Percentiles rank a stretch among this genome's conserved stretches.
Conservation (phyloP, 2,888 invertebrate genomes). For the Melipona beecheii region DNA sequence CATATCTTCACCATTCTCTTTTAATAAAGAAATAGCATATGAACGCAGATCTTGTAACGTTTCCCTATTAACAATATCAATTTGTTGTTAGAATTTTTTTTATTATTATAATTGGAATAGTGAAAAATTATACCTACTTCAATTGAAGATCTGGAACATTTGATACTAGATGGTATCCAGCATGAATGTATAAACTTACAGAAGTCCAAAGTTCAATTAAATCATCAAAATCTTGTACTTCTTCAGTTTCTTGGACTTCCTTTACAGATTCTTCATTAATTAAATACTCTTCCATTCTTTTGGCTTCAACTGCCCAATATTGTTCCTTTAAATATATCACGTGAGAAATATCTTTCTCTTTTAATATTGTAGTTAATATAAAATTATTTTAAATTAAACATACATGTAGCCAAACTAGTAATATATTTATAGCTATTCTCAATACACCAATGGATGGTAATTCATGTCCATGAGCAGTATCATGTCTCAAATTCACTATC, state of each 20-base stretch:
- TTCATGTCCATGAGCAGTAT: slow-evolving; percentile 90
- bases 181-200: slow-evolving; percentile 76
- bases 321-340: slow-evolving; percentile 82
- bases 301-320: slow-evolving; percentile 88
- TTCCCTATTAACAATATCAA: slow-evolving; percentile 57
- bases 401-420: slow-evolving; percentile 89
- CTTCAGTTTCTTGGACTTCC: slow-evolving; percentile 74
- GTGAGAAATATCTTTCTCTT: background rate
- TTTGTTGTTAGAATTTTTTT: background rate
- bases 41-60: slow-evolving; percentile 70
- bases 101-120: slow-evolving; percentile 9
- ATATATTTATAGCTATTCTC: slow-evolving; percentile 87
- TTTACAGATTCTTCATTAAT: slow-evolving; percentile 72
- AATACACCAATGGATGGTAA: slow-evolving; percentile 88
- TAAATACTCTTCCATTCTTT: slow-evolving; percentile 84
- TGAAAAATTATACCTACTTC: slow-evolving; percentile 64
- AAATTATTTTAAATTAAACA: too few species aligned
- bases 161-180: slow-evolving; percentile 69
- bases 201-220: slow-evolving; percentile 81
- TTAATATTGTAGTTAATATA: background rate
- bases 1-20: slow-evolving; percentile 7
- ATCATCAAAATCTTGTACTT: slow-evolving; percentile 69
- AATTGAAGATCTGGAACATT: slow-evolving; percentile 77
- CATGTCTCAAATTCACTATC: slow-evolving; percentile 92
- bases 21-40: slow-evolving; percentile 33